Percentiles rank a stretch among this genome's conserved stretches.
Evolutionary conservation across 2,113 vertebrate genomes (phyloP).

Genomic region (Corythoichthys haematopterus): DNA sequence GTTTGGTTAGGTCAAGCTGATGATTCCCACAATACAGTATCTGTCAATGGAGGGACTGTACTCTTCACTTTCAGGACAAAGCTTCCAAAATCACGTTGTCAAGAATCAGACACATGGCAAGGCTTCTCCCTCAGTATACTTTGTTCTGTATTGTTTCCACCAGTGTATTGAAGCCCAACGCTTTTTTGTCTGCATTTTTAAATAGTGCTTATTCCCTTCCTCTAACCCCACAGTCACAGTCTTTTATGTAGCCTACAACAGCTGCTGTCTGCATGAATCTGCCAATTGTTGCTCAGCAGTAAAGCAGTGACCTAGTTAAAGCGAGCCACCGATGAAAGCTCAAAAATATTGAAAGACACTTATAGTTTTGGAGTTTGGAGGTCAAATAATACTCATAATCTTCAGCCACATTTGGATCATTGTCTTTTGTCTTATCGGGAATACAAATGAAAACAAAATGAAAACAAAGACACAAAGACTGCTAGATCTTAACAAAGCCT

Average conservation of each 20-base stretch:
- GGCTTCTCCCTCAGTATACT: not conserved
- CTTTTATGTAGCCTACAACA: conserved; percentile 16
- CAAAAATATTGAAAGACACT: not conserved
- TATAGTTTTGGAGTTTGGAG: not conserved
- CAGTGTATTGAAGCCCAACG: not conserved
- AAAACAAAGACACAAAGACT: not conserved
- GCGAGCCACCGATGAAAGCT: not conserved
- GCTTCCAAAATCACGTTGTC: no score
- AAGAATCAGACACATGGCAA: not conserved
- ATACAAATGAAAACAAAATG: not conserved
- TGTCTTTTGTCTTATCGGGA: not conserved
- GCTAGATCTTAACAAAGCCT: not conserved
- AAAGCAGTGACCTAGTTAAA: conserved; percentile 24
- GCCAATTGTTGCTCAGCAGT: conserved; percentile 10
- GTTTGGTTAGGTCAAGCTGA: no score
- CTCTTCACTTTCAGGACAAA: no score
- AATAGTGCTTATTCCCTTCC: not conserved
- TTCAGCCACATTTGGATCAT: not conserved
- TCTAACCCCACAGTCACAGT: conserved; percentile 9
- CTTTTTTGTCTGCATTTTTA: conserved; percentile 2
- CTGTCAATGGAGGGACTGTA: no score
- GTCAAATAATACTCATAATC: conserved; percentile 1
- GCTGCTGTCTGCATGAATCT: conserved; percentile 17
- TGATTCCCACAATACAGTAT: no score
- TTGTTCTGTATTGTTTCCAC: not conserved